These are phyloP conservation scores for Glyphotaelius pellucidus DNA, from an alignment of 2,888 invertebrate species.

Conservation along the genomic window DNA sequence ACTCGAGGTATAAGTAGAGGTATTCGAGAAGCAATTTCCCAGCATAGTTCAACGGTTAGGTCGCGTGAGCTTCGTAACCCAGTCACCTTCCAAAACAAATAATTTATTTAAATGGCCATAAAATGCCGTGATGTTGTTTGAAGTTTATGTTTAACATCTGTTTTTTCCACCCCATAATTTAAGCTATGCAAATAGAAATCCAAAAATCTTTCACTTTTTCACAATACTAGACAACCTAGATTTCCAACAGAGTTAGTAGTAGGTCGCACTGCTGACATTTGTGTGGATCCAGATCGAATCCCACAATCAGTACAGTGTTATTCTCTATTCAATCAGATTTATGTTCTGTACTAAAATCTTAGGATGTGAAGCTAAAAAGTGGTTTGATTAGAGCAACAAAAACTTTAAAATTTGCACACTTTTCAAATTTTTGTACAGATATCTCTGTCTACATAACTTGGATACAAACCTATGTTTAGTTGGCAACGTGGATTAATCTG, in stretches of 20 bases:
- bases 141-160: background rate
- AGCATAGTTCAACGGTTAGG: background rate
- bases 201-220: background rate
- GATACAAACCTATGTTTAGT: background rate
- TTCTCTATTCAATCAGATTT: background rate
- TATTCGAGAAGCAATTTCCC: background rate
- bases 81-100: background rate
- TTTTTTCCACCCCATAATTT: background rate
- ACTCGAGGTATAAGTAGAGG: background rate
- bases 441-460: background rate
- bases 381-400: background rate
- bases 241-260: background rate
- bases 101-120: conserved; percentile 1
- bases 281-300: background rate
- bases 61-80: conserved; percentile 20
- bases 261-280: no score
- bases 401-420: background rate
- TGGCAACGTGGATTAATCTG: background rate
- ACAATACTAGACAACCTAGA: background rate
- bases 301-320: background rate
- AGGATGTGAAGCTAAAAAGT: background rate
- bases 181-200: background rate
- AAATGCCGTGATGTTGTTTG: background rate
- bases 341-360: background rate
- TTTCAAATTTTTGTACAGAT: background rate